phyloP scores from a whole-genome alignment of 2,797 vertebrate species.

The Parambassis ranga region DNA sequence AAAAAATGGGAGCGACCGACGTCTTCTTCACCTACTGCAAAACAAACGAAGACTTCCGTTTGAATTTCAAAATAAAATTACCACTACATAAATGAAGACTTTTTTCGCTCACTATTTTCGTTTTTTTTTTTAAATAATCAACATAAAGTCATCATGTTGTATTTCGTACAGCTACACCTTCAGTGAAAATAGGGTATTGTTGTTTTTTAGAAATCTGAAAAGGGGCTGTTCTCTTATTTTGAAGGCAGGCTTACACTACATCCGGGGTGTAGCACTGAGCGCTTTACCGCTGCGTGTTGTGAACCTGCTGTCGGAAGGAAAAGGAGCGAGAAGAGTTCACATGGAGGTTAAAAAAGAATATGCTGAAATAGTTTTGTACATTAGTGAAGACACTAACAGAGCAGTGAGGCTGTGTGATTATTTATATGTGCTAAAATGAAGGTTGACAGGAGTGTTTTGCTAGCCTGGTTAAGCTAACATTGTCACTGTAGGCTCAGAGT shows the following conservation, averaged over 20 bases:
- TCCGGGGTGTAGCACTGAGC: background rate
- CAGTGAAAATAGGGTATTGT: fast-evolving
- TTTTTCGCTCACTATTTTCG: background rate
- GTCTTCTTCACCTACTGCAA: background rate
- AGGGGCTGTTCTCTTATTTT: slow-evolving; percentile 22
- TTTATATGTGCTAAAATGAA: background rate
- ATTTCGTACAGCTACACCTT: fast-evolving
- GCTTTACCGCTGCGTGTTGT: background rate
- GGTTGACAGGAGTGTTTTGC: background rate
- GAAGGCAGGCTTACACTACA: background rate
- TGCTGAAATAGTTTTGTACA: background rate
- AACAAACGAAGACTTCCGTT: background rate
- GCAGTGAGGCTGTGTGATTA: fast-evolving
- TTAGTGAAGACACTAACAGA: fast-evolving
- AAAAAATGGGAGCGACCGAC: background rate
- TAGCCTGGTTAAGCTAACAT: background rate
- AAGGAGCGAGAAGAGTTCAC: background rate
- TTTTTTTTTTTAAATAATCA: background rate
- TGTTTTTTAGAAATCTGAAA: background rate
- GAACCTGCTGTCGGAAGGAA: background rate
- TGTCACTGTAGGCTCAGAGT: slow-evolving; percentile 44
- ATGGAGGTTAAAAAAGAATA: slow-evolving; percentile 49
- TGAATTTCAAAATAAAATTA: slow-evolving; percentile 16
- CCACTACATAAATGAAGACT: fast-evolving
- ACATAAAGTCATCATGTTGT: background rate